Evolutionary conservation across 1,140 invertebrate species (phyloP).

Genomic region (Drosophila trapezifrons): DNA sequence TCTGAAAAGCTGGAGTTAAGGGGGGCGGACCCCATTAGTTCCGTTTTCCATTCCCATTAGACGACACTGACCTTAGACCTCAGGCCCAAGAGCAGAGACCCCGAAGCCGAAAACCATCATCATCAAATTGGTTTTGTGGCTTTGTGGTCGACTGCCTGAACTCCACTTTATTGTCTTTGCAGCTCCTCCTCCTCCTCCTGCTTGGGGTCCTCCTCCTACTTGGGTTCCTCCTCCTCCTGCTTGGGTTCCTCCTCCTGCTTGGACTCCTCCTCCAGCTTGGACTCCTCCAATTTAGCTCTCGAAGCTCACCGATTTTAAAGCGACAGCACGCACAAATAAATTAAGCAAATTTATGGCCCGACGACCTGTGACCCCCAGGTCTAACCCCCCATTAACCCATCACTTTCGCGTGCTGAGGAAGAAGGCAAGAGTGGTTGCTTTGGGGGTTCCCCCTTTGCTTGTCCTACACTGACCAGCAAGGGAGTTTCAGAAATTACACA

Average conservation of each 20-base stretch:
- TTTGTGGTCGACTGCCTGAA: constrained; percentile 41
- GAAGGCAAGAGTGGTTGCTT: too few species aligned
- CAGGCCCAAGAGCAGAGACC: neutral
- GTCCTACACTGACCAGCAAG: constrained; percentile 6
- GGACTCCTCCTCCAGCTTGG: too few species aligned
- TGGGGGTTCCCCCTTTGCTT: constrained; percentile 31
- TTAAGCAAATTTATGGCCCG: constrained; percentile 75
- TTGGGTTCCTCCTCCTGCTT: neutral
- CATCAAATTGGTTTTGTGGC: constrained; percentile 76
- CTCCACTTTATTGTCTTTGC: constrained; percentile 28
- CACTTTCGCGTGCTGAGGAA: constrained; percentile 36
- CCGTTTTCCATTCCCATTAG: neutral
- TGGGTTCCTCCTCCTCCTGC: too few species aligned
- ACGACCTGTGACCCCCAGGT: constrained; percentile 20
- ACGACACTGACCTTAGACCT: constrained; percentile 13
- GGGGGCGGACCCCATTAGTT: too few species aligned
- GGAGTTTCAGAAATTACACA: too few species aligned
- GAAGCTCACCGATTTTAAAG: constrained; percentile 54
- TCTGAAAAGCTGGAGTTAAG: too few species aligned
- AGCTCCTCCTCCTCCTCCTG: neutral
- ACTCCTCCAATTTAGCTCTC: neutral
- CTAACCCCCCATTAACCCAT: constrained; percentile 16
- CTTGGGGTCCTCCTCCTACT: neutral
- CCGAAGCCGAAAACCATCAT: constrained; percentile 35
- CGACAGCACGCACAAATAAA: constrained; percentile 73